Evolutionary conservation across 2,113 vertebrate species (phyloP).

Genomic region (Scomber scombrus): DNA sequence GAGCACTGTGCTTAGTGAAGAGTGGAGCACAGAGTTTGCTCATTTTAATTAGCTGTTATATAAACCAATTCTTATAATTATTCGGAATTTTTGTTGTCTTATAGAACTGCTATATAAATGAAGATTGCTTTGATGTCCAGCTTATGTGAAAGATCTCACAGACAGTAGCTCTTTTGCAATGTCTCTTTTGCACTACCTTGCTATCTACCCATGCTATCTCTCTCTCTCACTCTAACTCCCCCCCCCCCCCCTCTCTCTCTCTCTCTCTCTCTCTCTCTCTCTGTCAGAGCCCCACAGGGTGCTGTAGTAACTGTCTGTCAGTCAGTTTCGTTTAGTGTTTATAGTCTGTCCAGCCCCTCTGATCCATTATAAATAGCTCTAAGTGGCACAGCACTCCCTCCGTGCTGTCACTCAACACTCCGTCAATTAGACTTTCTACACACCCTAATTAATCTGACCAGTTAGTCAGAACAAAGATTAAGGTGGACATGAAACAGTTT

Average conservation of each 20-base stretch:
- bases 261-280: background rate
- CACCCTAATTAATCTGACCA: constrained; percentile 64
- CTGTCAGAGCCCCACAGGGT: constrained; percentile 54
- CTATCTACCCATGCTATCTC: too few species aligned
- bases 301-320: constrained; percentile 69
- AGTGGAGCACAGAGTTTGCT: too few species aligned
- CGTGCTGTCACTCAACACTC: constrained; percentile 56
- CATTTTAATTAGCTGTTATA: background rate
- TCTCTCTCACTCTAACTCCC: background rate
- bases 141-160: background rate
- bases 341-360: constrained; percentile 61
- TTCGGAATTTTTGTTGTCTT: background rate
- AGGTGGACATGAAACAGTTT: constrained; percentile 31
- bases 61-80: background rate
- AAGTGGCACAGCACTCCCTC: constrained; percentile 63
- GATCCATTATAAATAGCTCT: constrained; percentile 73
- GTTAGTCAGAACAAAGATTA: constrained; percentile 42
- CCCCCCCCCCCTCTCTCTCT: background rate
- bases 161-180: too few species aligned
- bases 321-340: constrained; percentile 72
- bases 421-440: constrained; percentile 40
- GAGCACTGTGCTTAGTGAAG: background rate
- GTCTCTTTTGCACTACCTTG: background rate
- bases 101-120: background rate
- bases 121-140: background rate